Base-by-base conservation (phyloP, 2,113 vertebrate genomes). In the Psettodes erumei region DNA sequence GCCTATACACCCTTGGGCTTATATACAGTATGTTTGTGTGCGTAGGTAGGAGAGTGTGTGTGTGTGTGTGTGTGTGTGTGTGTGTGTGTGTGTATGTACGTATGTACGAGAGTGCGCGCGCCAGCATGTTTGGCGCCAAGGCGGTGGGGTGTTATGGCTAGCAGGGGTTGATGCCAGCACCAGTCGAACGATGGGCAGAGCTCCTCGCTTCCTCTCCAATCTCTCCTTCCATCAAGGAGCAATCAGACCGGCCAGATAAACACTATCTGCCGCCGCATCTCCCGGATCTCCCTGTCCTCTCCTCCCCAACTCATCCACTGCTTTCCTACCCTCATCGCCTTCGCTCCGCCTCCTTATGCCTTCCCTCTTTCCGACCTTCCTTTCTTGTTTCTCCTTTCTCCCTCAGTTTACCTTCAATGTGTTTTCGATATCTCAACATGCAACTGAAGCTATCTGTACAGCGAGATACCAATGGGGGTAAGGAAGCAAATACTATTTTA, bases 111-210 rank as follows among this genome's bases (percentile, higher is more conserved):
- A 43, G 70, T 28, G 30, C 28, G 38, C n/a, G 38, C 59, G 62
- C 43, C 50, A 37, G 51, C 64, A 56, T 23, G 70, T 79, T 77
- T 85, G 93, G 94, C 93, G 93, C 94, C 93, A 90, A 13, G 45
- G 79, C 79, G 12, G 79, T 66, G 27, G 78, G 45, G 54, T 94
- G 92, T 95, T 95, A 92, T 94, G 94, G 88, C 93, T 94, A 71
- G 71, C 58, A 1, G 62, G 58, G 81, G 66, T 73, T n/a, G 54
- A 61, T 12, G 68, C 78, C 77, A 88, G 85, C 85, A 87, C 37
- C 83, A 47, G 85, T 47, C 13, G 28, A 77, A 77, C 69, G 85
- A 62, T 87, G 89, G 86, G 90, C 86, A 85, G 82, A 83, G 81
- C 83, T 75, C 58, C 45, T n/a, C 0, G 66, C 82, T 86, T 90